Evolutionary conservation across 1,140 invertebrate species (phyloP).

Genomic region (Tigriopus japonicus): DNA sequence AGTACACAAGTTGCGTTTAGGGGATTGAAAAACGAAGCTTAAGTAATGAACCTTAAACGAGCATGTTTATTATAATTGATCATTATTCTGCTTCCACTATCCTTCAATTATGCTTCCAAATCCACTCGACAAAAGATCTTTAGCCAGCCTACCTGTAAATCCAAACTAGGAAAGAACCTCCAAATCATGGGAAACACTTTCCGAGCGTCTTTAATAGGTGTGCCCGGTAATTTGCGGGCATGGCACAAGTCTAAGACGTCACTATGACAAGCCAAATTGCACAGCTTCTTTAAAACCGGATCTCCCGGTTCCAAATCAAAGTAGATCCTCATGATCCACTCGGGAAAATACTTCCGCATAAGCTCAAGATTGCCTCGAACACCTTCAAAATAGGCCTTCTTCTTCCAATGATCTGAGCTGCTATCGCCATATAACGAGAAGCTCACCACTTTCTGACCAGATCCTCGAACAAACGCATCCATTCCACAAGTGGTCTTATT

Average conservation of each 20-base stretch:
- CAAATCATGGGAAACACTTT: constrained; percentile 3
- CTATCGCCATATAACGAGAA: too few species aligned
- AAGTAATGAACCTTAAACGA: too few species aligned
- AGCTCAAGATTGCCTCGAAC: constrained; percentile 8
- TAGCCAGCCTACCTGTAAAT: not conserved
- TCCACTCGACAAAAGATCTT: too few species aligned
- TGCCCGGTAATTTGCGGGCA: not conserved
- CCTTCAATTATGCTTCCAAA: too few species aligned
- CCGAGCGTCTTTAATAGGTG: not conserved
- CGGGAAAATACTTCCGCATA: constrained; percentile 15
- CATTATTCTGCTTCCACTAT: too few species aligned
- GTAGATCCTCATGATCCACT: constrained; percentile 17
- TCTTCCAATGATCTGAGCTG: not conserved
- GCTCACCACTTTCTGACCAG: too few species aligned
- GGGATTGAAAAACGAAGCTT: too few species aligned
- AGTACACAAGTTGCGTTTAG: too few species aligned
- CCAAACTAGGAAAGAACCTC: constrained; percentile 2
- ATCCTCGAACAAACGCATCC: too few species aligned
- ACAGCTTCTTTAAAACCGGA: not conserved
- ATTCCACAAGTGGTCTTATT: too few species aligned
- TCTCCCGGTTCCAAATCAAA: not conserved
- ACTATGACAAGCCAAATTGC: not conserved
- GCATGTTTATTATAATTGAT: too few species aligned
- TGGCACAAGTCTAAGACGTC: not conserved
- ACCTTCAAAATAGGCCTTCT: constrained; percentile 8